Evolutionary conservation across 2,797 vertebrate species (phyloP).

Genomic region (Echiichthys vipera): DNA sequence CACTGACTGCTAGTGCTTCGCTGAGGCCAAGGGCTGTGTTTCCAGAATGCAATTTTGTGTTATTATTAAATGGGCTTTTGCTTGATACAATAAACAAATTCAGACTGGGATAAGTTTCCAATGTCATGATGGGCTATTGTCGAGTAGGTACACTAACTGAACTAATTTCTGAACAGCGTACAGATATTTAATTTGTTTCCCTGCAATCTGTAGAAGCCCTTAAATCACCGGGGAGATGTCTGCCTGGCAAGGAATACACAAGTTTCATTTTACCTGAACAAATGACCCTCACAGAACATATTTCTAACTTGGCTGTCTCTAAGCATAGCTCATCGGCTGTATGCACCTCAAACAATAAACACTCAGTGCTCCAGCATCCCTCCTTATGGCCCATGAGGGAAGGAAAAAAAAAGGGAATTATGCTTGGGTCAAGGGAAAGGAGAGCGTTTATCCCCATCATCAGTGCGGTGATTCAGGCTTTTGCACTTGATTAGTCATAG

Average conservation of each 20-base stretch:
- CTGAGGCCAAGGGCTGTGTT: conserved; percentile 15
- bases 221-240: conserved; percentile 33
- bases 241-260: conserved; percentile 31
- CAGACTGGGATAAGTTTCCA: conserved; percentile 41
- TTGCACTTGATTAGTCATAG: conserved; percentile 67
- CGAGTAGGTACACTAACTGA: conserved; percentile 5
- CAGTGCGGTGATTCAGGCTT: conserved; percentile 51
- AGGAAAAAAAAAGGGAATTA: conserved; percentile 44
- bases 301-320: conserved; percentile 34
- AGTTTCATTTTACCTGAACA: conserved; percentile 52
- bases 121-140: conserved; percentile 38
- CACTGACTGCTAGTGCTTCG: conserved; percentile 11
- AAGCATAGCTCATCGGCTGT: conserved; percentile 20
- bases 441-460: conserved; percentile 46
- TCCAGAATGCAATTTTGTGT: conserved; percentile 53
- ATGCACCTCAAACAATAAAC: conserved; percentile 41
- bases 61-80: conserved; percentile 48
- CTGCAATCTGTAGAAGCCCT: conserved; percentile 39
- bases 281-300: conserved; percentile 36
- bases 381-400: conserved; percentile 14
- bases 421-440: conserved; percentile 44
- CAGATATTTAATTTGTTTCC: conserved; percentile 42
- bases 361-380: conserved; percentile 33
- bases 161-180: conserved; percentile 26
- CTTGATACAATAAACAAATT: conserved; percentile 57